phyloP scores from a whole-genome alignment of 2,797 vertebrate genomes.

The Sebastiscus tertius region DNA sequence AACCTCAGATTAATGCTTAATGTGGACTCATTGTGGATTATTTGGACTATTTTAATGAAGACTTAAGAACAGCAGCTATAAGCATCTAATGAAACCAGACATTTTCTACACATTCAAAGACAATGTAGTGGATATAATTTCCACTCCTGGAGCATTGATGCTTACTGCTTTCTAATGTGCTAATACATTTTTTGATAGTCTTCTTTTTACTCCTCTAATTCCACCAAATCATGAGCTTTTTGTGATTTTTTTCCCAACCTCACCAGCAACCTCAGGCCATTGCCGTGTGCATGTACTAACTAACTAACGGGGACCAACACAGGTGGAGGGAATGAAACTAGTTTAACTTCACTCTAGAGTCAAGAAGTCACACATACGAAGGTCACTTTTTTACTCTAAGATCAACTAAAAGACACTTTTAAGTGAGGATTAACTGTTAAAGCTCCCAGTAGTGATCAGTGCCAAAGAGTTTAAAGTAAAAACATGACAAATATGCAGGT shows the following conservation, averaged over 20 bases:
- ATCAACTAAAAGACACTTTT: background rate
- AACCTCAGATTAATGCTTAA: background rate
- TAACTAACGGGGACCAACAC: background rate
- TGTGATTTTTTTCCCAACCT: background rate
- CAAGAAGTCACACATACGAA: background rate
- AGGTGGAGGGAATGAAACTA: conserved; percentile 2
- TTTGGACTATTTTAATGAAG: conserved; percentile 12
- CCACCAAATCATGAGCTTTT: background rate
- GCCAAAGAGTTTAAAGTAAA: conserved; percentile 5
- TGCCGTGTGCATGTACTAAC: background rate
- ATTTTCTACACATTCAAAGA: background rate
- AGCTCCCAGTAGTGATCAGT: background rate
- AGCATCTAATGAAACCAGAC: background rate
- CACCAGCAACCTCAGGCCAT: background rate
- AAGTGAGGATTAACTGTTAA: background rate
- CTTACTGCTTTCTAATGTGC: background rate
- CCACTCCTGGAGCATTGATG: background rate
- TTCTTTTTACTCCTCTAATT: background rate
- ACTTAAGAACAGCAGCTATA: background rate
- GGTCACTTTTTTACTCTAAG: background rate
- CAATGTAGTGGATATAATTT: background rate
- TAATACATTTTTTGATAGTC: background rate
- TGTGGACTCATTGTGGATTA: background rate
- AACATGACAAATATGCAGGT: background rate
- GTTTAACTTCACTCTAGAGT: background rate